These are phyloP conservation scores for Enoplosus armatus DNA, from an alignment of 2,797 vertebrate genomes.

Conservation along the genomic window DNA sequence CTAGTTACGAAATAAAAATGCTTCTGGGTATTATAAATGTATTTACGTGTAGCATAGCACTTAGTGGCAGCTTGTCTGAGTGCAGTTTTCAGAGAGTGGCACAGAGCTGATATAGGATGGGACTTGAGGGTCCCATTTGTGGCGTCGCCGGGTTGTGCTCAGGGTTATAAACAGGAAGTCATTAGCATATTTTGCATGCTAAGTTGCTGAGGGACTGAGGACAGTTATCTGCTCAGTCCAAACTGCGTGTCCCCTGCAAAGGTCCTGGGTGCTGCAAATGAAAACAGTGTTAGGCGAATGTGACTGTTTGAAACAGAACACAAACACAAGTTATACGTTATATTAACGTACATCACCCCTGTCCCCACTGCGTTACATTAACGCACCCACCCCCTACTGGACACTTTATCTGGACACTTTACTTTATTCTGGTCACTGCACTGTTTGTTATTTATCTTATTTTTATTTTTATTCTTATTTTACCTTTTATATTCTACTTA, in stretches of 20 bases:
- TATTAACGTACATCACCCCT: too few relatives aligned
- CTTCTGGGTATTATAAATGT: conserved; percentile 8
- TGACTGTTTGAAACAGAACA: conserved; percentile 25
- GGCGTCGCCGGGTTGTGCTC: conserved; percentile 60
- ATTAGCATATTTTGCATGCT: conserved; percentile 76
- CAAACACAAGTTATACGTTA: too few relatives aligned
- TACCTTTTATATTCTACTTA: too few relatives aligned
- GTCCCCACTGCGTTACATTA: too few relatives aligned
- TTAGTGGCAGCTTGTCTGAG: neutral
- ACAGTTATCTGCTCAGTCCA: conserved; percentile 36
- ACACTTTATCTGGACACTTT: too few relatives aligned
- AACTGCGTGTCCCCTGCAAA: conserved; percentile 18
- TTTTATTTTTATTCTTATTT: too few relatives aligned
- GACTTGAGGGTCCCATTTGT: conserved; percentile 57
- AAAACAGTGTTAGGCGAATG: neutral
- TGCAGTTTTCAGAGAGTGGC: conserved; percentile 16
- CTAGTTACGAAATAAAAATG: neutral
- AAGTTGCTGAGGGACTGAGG: conserved; percentile 50
- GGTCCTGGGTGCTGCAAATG: conserved; percentile 27
- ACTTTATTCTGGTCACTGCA: too few relatives aligned
- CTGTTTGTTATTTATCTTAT: too few relatives aligned
- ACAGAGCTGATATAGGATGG: conserved; percentile 34
- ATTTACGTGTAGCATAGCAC: neutral
- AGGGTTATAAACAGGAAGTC: conserved; percentile 73
- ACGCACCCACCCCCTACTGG: too few relatives aligned